Base-by-base conservation (phyloP, 2,797 vertebrate genomes). In the Amphiprion clarkii region DNA sequence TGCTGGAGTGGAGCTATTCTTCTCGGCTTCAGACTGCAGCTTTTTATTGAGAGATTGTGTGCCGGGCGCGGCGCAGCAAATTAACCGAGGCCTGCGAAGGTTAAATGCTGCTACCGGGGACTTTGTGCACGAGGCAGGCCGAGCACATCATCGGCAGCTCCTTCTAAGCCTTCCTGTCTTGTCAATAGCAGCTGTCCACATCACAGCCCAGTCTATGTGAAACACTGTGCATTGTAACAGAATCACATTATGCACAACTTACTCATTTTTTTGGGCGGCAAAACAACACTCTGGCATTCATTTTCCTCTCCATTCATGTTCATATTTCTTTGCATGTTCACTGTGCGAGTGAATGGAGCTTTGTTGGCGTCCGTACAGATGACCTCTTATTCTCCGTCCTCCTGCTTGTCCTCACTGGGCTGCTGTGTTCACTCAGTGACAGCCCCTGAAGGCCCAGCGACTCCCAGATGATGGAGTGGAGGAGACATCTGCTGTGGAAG, bases 371-470 rank as follows among this genome's bases (percentile, higher is more conserved):
- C 68, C 53, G 36, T 60, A 71, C 85, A 89, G 85, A 84, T 79
- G 87, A 92, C 92, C 91, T 90, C 89, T 86, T 76, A 74, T 88
- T 87, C 85, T 39, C 83, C 74, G 78, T 92, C 90, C 85, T 85
- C 74, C 23, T 57, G 55, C 88, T 91, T 87, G 87, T 89, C 87
- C 75, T 78, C 88, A 91, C 82, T 88, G 81, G 87, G 67, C 56
- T 58, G 33, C 78, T 82, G 81, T 91, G 87, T 91, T 91, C 86
- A 36, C 81, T 81, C 55, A 29, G 72, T 66, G 79, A 83, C 88
- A 79, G 78, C 71, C 84, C 81, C 80, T 31, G 54, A 81, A 82
- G 82, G 86, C 87, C 70, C 33, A 17, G 81, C 71, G 83, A 81
- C 81, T 84, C 86, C 79, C 82, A 77, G 82, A 89, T 89, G 90